Conservation (phyloP, 2,797 vertebrate genomes). For the Lepilemur septentrionalis region DNA sequence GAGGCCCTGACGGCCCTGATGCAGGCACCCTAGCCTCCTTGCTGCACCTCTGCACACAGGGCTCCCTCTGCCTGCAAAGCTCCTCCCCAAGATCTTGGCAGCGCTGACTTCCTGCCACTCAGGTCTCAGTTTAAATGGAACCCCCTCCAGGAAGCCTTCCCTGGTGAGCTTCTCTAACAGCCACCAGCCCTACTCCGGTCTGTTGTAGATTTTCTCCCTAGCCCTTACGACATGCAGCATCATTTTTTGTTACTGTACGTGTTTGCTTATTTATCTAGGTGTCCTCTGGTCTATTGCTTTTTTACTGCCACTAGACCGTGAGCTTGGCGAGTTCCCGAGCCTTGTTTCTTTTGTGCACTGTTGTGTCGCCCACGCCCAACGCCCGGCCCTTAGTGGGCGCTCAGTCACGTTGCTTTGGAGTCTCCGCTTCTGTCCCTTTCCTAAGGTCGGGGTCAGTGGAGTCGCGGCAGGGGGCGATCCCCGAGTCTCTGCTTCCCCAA, state of each 20-base stretch:
- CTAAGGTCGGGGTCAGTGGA: fast-evolving
- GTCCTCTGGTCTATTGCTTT: background rate
- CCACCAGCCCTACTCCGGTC: background rate
- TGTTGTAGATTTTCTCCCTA: background rate
- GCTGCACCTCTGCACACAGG: background rate
- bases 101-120: background rate
- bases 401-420: background rate
- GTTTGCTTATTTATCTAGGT: background rate
- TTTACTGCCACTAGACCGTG: background rate
- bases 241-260: background rate
- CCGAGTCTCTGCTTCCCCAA: fast-evolving
- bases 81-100: background rate
- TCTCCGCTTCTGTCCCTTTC: background rate
- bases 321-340: background rate
- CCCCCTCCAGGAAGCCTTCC: background rate
- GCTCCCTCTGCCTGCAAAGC: background rate
- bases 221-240: background rate
- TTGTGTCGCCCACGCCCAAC: background rate
- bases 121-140: background rate
- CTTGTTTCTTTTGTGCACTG: background rate
- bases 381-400: background rate
- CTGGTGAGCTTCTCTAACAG: background rate
- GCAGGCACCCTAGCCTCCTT: background rate
- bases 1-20: background rate
- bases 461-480: background rate